Conservation (phyloP, 2,888 invertebrate genomes). For the Epirrhoe tristata region DNA sequence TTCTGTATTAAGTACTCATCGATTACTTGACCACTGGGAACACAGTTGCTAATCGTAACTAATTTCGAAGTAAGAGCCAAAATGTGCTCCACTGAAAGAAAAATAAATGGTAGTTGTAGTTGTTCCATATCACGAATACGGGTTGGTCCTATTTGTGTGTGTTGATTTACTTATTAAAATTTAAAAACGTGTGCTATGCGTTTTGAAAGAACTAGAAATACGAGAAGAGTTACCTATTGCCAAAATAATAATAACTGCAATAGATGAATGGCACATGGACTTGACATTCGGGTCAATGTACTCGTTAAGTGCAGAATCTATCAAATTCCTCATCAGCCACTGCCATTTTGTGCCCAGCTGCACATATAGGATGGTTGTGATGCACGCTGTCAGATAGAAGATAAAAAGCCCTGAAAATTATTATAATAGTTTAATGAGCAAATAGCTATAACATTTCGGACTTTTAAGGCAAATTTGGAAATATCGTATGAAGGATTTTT, state of each 20-base stretch:
- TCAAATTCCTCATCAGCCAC: slow-evolving; percentile 51
- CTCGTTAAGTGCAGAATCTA: slow-evolving; percentile 51
- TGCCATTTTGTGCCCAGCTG: slow-evolving; percentile 61
- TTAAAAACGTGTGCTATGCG: too few species aligned
- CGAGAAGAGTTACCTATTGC: neutral
- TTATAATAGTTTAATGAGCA: too few species aligned
- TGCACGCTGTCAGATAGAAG: slow-evolving; percentile 51
- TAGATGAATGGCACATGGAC: slow-evolving; percentile 49
- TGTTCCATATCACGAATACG: too few species aligned
- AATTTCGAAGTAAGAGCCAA: slow-evolving; percentile 45
- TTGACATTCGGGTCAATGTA: slow-evolving; percentile 52
- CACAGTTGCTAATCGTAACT: slow-evolving; percentile 42
- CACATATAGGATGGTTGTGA: slow-evolving; percentile 54
- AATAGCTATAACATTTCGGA: too few species aligned
- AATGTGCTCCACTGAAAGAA: slow-evolving; percentile 60
- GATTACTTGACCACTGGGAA: slow-evolving; percentile 35
- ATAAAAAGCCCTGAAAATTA: slow-evolving; percentile 52
- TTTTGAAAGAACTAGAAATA: too few species aligned
- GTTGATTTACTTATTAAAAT: too few species aligned
- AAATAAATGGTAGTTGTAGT: neutral
- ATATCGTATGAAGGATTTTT: too few species aligned
- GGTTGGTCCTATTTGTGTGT: too few species aligned
- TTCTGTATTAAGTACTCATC: slow-evolving; percentile 38
- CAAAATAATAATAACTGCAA: slow-evolving; percentile 24
- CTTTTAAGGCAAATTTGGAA: too few species aligned